phyloP scores from a whole-genome alignment of 2,888 invertebrate species.

The Cosmia pyralina region DNA sequence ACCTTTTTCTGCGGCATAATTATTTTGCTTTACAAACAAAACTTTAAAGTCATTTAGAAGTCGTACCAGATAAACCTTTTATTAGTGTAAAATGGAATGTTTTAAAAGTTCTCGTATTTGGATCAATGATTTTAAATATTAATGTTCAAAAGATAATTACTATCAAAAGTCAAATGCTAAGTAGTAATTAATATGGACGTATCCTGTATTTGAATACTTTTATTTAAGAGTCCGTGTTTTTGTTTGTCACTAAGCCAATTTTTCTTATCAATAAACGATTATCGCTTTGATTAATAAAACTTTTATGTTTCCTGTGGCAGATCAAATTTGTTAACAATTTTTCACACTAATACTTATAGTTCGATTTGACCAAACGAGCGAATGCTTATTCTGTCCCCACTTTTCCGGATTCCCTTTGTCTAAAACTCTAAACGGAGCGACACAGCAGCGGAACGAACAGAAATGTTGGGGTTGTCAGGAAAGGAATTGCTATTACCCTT shows the following conservation, averaged over 20 bases:
- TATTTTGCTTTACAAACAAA: conserved; percentile 15
- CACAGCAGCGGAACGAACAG: no score
- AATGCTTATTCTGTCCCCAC: no score
- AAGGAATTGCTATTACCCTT: no score
- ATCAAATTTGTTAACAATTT: background rate
- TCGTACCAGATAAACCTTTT: conserved; percentile 5
- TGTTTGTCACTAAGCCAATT: conserved; percentile 5
- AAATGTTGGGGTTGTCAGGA: no score
- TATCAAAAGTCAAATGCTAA: conserved; percentile 34
- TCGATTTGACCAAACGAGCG: no score
- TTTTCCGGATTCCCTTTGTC: no score
- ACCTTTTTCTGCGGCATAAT: conserved; percentile 9
- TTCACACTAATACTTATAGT: no score
- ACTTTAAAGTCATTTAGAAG: conserved; percentile 10
- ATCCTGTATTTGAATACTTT: conserved; percentile 8
- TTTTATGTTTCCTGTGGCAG: conserved; percentile 17
- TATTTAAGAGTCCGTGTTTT: conserved; percentile 8
- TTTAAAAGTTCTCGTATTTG: conserved; percentile 1
- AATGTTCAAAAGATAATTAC: conserved; percentile 31
- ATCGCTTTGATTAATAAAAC: background rate
- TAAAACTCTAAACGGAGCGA: no score
- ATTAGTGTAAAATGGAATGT: background rate
- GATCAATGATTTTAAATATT: conserved; percentile 20
- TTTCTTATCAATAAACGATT: conserved; percentile 5
- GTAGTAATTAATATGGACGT: conserved; percentile 21